Evolutionary conservation across 35 echinoderm and acorn worm genomes (phyloP).

Genomic region (Apostichopus japonicus): DNA sequence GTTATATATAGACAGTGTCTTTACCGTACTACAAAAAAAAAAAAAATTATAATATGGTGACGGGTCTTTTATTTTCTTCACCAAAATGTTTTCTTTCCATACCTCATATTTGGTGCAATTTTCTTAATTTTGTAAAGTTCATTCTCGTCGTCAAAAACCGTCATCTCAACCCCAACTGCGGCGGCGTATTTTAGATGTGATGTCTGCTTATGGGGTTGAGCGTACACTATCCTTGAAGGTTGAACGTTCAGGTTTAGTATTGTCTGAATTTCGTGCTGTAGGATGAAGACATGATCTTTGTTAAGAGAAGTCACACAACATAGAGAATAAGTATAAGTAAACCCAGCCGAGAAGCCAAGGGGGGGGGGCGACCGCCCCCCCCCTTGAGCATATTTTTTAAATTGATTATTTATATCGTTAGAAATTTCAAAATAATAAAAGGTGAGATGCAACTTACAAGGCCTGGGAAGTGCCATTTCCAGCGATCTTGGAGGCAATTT

Average conservation of each 20-base stretch:
- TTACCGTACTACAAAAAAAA: background rate
- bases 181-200: background rate
- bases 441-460: too few relatives aligned
- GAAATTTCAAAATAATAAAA: too few relatives aligned
- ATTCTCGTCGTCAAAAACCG: background rate
- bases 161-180: background rate
- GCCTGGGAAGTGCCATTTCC: too few relatives aligned
- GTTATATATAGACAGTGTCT: background rate
- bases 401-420: too few relatives aligned
- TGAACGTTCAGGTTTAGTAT: background rate
- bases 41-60: background rate
- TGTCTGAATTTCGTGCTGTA: constrained; percentile 1
- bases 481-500: too few relatives aligned
- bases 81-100: background rate
- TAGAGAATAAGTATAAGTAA: too few relatives aligned
- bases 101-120: constrained; percentile 11
- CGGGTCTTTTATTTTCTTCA: too few relatives aligned
- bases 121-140: constrained; percentile 31
- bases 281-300: background rate
- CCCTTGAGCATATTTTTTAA: too few relatives aligned
- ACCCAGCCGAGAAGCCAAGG: too few relatives aligned
- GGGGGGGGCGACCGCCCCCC: too few relatives aligned
- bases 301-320: too few relatives aligned
- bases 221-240: constrained; percentile 7
- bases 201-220: constrained; percentile 1